Base-by-base conservation (phyloP, 37 sponge, comb jelly and placozoan species). In the Tethya wilhelma region DNA sequence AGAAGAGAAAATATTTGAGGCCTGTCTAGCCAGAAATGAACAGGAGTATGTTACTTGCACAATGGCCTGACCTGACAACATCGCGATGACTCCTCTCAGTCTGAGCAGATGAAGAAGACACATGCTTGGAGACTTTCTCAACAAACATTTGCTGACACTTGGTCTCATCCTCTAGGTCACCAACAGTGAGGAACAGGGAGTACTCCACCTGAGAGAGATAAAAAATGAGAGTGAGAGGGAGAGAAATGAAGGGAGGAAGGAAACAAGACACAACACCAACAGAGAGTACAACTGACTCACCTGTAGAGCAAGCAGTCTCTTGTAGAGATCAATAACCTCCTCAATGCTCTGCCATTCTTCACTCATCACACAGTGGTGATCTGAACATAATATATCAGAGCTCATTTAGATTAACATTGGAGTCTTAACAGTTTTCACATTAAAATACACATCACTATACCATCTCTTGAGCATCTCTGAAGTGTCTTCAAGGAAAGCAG, bases 401-500 rank as follows among this genome's bases (percentile, higher is more conserved):
- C 5, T 19, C 20, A 69, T 69, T 49, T 17, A 49, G 28, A 29
- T 8, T 36, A 20, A 67, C 67, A 67, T 22, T 39, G 30, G 2
- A 7, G 29, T 39, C 14, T 7, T 44, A 25, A 19, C 7, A 2
- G 28, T 12, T 8, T 29, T 40, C 1, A 41, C 44, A 43, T 3
- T 9, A 69, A 69, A 25, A 40, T 38, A 42, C 9, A 69, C 44
- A 69, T 20, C 6, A 19, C 28, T 45, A 29, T 33, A 70, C 81
- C 81, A 71, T 41, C 57, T 70, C 38, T 55, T 22, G 39, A 30
- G 14, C 1, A n/a, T n/a, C n/a, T 76, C 38, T 64, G 46, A 23
- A 81, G 64, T 1, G 25, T 26, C 28, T 44, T 59, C 82, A 82
- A 45, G 36, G 74, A 44, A 36, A 82, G 36, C 34, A 82, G 22